phyloP scores from a whole-genome alignment of 2,797 vertebrate genomes.

The Amblyopsis hoosieri region DNA sequence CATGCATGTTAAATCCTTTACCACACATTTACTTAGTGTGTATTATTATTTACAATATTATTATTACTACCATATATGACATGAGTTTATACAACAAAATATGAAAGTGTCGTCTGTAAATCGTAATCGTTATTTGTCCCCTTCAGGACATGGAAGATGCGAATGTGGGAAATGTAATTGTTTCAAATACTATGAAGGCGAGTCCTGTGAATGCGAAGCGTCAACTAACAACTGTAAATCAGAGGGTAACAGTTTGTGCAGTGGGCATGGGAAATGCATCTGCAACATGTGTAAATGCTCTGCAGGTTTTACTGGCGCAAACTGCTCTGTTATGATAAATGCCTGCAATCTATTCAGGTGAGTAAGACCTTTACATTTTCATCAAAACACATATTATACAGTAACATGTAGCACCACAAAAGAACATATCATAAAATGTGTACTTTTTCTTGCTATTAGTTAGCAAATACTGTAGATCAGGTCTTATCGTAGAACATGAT shows the following conservation, averaged over 20 bases:
- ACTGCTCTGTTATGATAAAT: conserved; percentile 57
- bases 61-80: too few species aligned
- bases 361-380: conserved; percentile 31
- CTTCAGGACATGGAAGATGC: conserved; percentile 69
- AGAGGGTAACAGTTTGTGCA: conserved; percentile 51
- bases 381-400: not conserved
- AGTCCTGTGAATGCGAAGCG: conserved; percentile 69
- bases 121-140: not conserved
- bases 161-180: conserved; percentile 73
- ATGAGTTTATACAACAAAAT: too few species aligned
- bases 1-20: not conserved
- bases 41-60: too few species aligned
- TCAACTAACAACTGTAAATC: conserved; percentile 47
- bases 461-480: too few species aligned
- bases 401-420: not conserved
- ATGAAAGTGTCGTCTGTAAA: too few species aligned
- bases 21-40: too few species aligned
- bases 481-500: too few species aligned
- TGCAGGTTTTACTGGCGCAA: conserved; percentile 41
- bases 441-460: too few species aligned
- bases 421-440: too few species aligned
- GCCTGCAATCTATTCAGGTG: conserved; percentile 67
- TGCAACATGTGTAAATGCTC: conserved; percentile 79
- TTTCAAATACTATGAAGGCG: conserved; percentile 50
- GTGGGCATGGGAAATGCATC: conserved; percentile 63